Percentiles rank a stretch among this genome's conserved stretches.
Evolutionary conservation across 2,113 vertebrate species (phyloP).

Genomic region (Coturnix japonica): DNA sequence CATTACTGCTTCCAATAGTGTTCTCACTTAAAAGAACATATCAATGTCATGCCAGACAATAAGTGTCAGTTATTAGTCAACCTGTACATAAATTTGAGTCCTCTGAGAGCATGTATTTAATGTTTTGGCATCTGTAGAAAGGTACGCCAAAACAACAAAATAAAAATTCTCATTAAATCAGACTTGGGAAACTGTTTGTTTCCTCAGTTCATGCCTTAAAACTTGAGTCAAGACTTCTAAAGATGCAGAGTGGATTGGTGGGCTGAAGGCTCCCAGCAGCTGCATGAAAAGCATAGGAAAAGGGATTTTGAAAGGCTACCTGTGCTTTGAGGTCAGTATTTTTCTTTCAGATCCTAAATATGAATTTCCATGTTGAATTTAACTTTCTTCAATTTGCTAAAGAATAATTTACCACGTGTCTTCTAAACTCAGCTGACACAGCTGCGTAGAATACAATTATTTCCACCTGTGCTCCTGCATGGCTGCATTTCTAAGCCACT

Average conservation of each 20-base stretch:
- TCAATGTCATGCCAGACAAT: not conserved
- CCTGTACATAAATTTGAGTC: not conserved
- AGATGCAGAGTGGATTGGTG: not conserved
- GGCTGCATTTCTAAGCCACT: not conserved
- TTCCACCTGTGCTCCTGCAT: not conserved
- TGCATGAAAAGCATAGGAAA: not conserved
- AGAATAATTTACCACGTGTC: not conserved
- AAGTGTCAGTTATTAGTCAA: not conserved
- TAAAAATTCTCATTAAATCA: not conserved
- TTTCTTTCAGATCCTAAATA: not conserved
- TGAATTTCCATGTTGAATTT: not conserved
- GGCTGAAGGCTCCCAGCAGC: not conserved
- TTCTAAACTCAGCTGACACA: not conserved
- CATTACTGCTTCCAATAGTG: not conserved
- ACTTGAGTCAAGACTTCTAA: not conserved
- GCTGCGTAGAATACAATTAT: rapidly evolving
- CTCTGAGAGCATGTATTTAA: not conserved
- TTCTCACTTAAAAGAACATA: not conserved
- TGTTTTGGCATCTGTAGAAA: not conserved
- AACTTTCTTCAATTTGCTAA: not conserved
- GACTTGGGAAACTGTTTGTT: not conserved
- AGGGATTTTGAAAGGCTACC: not conserved
- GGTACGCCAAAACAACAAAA: not conserved
- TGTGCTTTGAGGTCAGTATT: not conserved
- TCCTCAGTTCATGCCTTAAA: not conserved